Base-by-base conservation (phyloP, 2,888 invertebrate species). In the Catocala nupta region DNA sequence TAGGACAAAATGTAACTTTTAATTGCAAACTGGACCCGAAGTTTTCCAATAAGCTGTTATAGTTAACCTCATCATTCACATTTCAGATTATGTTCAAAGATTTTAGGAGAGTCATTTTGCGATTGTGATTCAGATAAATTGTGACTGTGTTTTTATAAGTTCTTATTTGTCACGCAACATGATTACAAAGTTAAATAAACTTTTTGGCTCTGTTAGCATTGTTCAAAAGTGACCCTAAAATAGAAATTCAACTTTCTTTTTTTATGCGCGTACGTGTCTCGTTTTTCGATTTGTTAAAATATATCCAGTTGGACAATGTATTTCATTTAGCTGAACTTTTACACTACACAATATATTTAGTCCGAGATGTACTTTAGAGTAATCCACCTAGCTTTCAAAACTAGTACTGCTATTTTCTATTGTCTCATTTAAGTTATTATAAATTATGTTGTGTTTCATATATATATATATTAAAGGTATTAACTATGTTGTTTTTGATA, bases 201-300 rank as follows among this genome's bases (percentile, higher is more conserved):
- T 53, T 45, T 61, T 53, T 8, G 33, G 25, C 13, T 33, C 44
- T 50, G 39, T 25, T 34, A 53, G 36, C 10, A 9, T 16, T 34
- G 13, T 34, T 9, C 33, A 34, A 48, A 39, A 48, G 11, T 42
- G 48, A 34, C 43, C 16, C 11, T 7, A 7, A 51, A 56, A 57
- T 52, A 13, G 12, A 65, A 59, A 47, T 52, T 56, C 44, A 57
- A 60, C 49, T 56, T 72, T 61, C 44, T 10, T 49, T 62, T 48
- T 45, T 62, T 48, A 57, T 16, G 45, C 42, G 43, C 16, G 47
- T 59, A 58, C 52, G 57, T 54, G 60, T 39, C 25, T 42, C 12
- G 50, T 60, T 58, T 65, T 42, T 13, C n/a, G n/a, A 36, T 54
- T 58, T 56, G 6, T 43, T 45, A 34, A 56, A n/a, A 66, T 44